Evolutionary conservation across 2,113 vertebrate genomes (phyloP), one percentile per base, ranked within the genome.

Genomic region (Benitochromis conjunctus): DNA sequence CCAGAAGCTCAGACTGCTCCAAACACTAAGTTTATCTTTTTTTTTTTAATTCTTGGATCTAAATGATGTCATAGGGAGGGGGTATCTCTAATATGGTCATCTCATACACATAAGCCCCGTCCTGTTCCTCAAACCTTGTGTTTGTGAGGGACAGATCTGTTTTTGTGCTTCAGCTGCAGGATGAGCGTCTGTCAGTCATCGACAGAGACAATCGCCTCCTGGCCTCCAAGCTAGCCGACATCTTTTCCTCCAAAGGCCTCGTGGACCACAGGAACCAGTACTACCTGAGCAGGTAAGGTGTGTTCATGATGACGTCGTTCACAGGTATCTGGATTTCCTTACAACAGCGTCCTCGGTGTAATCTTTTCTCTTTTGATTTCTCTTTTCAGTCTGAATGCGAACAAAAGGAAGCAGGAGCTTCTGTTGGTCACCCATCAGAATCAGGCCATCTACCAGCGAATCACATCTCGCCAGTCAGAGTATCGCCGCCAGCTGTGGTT

Each of bases 211-310:
- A 96, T 69, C 90, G 60, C 3, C 92, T 94, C 5, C 93, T 96
- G n/a, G 91, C 91, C 3, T 90, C 92, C 88, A 96, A 81, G 81
- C 90, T 97, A 82, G 78, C 90, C 2, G 26, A 89, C 48, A 97
- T 97, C 5, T 71, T 91, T 14, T 71, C 54, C 26, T 97, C 96
- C 26, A 92, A 88, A 78, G 97, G 96, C 5, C 86, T 88, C 1
- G 88, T 97, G 69, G 96, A 97, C 84, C 96, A 97, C 82, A 92
- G 83, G 82, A 97, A 97, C 86, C 86, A 90, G 54, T 96, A 96
- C 66, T 51, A 92, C 5, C 83, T 80, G 43, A 94, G 74, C 83
- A 97, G 97, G 97, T 97, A 48, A 69, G 80, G 5, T 43, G 41
- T 69, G 7, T 21, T 53, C 41, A 4, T 1, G 6, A 38, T 24